Conservation (phyloP, 1,140 invertebrate species). For the Bilobella aurantiaca region DNA sequence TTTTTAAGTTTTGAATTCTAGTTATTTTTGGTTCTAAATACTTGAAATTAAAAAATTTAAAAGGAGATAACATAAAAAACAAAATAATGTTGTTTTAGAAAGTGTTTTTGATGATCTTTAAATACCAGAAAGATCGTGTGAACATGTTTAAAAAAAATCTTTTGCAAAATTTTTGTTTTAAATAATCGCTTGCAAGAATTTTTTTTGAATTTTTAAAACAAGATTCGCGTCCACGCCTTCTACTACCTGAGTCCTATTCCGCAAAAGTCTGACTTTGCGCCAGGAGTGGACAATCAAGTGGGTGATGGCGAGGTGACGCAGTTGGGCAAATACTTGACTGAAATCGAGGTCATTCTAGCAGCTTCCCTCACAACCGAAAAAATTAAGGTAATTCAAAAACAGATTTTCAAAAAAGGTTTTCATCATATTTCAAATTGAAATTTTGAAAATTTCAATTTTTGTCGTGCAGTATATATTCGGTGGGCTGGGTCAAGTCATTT, state of each 20-base stretch:
- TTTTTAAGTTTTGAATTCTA: too few relatives aligned
- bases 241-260: constrained; percentile 69
- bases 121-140: too few relatives aligned
- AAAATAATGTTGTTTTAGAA: too few relatives aligned
- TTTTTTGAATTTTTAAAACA: too few relatives aligned
- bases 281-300: constrained; percentile 51
- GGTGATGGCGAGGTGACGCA: constrained; percentile 70
- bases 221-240: constrained; percentile 84
- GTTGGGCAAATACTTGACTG: constrained; percentile 63
- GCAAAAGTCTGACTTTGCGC: constrained; percentile 47
- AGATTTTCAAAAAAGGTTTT: too few relatives aligned
- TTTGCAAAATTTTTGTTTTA: too few relatives aligned
- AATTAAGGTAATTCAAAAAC: constrained; percentile 55
- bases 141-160: too few relatives aligned
- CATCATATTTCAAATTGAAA: too few relatives aligned
- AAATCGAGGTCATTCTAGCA: constrained; percentile 67
- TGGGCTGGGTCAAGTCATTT: constrained; percentile 75
- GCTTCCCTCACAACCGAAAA: constrained; percentile 63
- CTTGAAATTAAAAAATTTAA: too few relatives aligned
- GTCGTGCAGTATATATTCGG: constrained; percentile 79
- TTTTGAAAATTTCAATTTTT: constrained; percentile 11
- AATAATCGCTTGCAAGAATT: constrained; percentile 24
- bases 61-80: too few relatives aligned
- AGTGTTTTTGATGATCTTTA: too few relatives aligned
- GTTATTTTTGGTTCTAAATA: too few relatives aligned